Evolutionary conservation across 2,888 invertebrate species (phyloP).

Genomic region (Himalopsyche anomala): DNA sequence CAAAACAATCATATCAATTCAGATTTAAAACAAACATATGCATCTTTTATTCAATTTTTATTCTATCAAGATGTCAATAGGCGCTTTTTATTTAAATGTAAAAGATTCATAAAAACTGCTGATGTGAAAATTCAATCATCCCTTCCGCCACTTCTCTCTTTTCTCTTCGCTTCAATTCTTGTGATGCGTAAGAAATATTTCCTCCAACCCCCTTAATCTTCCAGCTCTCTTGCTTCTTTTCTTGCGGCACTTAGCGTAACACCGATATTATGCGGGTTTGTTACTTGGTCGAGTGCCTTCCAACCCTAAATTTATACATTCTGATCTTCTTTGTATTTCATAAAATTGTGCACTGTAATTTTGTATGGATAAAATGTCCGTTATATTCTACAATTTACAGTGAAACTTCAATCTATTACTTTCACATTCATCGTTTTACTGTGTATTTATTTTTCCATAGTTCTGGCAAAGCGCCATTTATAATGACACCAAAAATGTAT

Average conservation of each 20-base stretch:
- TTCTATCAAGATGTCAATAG: not conserved
- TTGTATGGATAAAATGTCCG: no score
- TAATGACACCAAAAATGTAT: no score
- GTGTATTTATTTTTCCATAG: no score
- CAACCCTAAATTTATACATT: not conserved
- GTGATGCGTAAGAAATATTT: conserved; percentile 34
- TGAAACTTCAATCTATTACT: no score
- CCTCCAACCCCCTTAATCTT: not conserved
- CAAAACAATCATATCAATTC: not conserved
- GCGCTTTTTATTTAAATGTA: conserved; percentile 28
- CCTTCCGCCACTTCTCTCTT: conserved; percentile 29
- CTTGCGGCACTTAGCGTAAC: conserved; percentile 22
- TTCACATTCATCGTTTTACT: no score
- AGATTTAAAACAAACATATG: conserved; percentile 24
- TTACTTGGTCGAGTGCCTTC: conserved; percentile 1
- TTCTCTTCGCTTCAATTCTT: conserved; percentile 26
- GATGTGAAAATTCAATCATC: conserved; percentile 34
- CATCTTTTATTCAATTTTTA: not conserved
- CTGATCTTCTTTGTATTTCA: no score
- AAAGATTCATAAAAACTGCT: conserved; percentile 30
- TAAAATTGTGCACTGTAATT: no score
- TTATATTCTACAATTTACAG: no score
- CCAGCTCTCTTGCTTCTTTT: not conserved
- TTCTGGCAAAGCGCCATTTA: no score
- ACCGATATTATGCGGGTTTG: not conserved